These are phyloP conservation scores for Calyptommatus sinebrachiatus DNA, from an alignment of 2,113 vertebrate genomes.

Conservation along the genomic window DNA sequence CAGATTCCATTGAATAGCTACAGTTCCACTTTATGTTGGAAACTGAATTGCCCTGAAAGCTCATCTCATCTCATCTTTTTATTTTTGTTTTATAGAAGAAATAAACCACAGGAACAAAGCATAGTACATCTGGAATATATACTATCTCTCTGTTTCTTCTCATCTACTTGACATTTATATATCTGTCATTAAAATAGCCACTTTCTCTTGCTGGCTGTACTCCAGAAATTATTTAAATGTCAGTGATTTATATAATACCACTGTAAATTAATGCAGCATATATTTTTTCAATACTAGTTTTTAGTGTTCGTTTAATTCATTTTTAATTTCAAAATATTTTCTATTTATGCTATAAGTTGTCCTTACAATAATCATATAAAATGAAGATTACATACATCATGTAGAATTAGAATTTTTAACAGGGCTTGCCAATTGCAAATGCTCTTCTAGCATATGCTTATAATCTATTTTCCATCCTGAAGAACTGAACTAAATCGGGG, in stretches of 20 bases:
- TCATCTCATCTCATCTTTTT: not conserved
- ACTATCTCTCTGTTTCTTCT: slow-evolving; percentile 2
- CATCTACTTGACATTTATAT: slow-evolving; percentile 14
- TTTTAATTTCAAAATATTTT: not conserved
- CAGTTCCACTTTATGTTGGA: not conserved
- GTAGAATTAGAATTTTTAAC: no score
- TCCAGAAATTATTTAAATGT: slow-evolving; percentile 19
- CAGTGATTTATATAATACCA: not conserved
- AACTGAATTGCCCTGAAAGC: not conserved
- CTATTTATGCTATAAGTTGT: not conserved
- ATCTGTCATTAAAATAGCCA: slow-evolving; percentile 4
- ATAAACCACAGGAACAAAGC: not conserved
- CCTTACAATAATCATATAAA: not conserved
- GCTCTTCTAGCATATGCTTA: no score
- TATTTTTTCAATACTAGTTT: not conserved
- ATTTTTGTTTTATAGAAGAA: not conserved
- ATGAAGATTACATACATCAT: not conserved
- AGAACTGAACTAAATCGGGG: no score
- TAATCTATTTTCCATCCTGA: no score
- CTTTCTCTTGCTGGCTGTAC: slow-evolving; percentile 12
- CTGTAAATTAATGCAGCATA: not conserved
- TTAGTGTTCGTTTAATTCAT: not conserved
- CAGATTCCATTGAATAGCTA: not conserved
- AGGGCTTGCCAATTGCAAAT: no score
- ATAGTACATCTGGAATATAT: slow-evolving; percentile 1